phyloP scores from a whole-genome alignment of 2,113 vertebrate genomes.

The Pongo abelii region DNA sequence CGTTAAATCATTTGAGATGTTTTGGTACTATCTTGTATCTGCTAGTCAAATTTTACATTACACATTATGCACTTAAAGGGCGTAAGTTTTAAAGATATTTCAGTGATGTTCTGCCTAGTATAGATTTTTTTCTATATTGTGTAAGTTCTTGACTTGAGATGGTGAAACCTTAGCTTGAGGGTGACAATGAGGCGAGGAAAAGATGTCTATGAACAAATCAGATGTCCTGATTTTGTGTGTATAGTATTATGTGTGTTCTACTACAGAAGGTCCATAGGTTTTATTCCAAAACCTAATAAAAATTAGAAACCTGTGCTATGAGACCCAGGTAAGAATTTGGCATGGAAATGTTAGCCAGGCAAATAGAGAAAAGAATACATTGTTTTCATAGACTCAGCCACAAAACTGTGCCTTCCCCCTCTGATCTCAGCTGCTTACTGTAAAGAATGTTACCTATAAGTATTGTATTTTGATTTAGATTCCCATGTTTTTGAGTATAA shows the following conservation, averaged over 20 bases:
- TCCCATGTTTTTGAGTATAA: conserved; percentile 8
- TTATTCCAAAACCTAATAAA: background rate
- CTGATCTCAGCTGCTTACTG: background rate
- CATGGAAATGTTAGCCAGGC: background rate
- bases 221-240: background rate
- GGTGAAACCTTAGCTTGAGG: background rate
- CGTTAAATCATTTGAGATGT: background rate
- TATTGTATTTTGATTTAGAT: conserved; percentile 7
- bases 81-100: background rate
- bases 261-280: background rate
- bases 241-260: background rate
- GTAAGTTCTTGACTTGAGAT: background rate
- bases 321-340: background rate
- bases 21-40: background rate
- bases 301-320: background rate
- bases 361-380: background rate
- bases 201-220: background rate
- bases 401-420: background rate
- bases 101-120: background rate
- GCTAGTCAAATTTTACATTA: background rate
- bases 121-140: background rate
- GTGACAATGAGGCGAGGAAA: background rate
- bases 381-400: background rate
- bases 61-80: background rate
- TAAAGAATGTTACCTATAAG: background rate